Percentiles rank a stretch among this genome's conserved stretches.
Conservation (phyloP, 2,888 invertebrate species). For the Mesorhabditis belari region DNA sequence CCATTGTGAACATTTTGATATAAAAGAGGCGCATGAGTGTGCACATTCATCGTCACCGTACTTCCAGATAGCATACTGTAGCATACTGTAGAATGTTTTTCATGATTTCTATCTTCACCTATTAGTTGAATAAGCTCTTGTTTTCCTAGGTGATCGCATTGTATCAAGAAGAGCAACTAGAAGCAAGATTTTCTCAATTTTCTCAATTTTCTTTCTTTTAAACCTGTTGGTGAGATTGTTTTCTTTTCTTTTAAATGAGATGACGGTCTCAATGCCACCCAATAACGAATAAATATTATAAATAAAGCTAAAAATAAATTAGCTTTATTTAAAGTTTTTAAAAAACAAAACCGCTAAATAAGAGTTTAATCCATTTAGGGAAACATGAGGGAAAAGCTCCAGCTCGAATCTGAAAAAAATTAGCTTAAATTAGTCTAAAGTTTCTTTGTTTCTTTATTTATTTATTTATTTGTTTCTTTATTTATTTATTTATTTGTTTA, state of each 20-base stretch:
- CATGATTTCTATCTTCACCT: constrained; percentile 14
- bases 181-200: constrained; percentile 17
- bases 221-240: background rate
- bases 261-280: constrained; percentile 35
- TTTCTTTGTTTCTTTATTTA: too few species aligned
- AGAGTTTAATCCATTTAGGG: constrained; percentile 43
- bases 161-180: constrained; percentile 44
- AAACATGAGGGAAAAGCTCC: constrained; percentile 9
- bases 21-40: too few species aligned
- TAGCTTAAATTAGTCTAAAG: background rate
- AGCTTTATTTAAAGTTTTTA: background rate
- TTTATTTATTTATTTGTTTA: too few species aligned
- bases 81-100: too few species aligned
- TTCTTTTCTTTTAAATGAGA: constrained; percentile 8
- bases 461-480: too few species aligned
- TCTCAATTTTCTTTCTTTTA: background rate
- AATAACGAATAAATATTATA: constrained; percentile 36
- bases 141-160: constrained; percentile 25
- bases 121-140: constrained; percentile 35
- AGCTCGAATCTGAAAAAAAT: too few species aligned
- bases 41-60: too few species aligned
- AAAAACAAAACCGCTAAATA: constrained; percentile 19
- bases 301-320: constrained; percentile 24
- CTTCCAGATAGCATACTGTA: too few species aligned
- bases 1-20: too few species aligned